Percentiles rank a stretch among this genome's conserved stretches.
Evolutionary conservation across 2,888 invertebrate species (phyloP).

Genomic region (Lasius platythorax): DNA sequence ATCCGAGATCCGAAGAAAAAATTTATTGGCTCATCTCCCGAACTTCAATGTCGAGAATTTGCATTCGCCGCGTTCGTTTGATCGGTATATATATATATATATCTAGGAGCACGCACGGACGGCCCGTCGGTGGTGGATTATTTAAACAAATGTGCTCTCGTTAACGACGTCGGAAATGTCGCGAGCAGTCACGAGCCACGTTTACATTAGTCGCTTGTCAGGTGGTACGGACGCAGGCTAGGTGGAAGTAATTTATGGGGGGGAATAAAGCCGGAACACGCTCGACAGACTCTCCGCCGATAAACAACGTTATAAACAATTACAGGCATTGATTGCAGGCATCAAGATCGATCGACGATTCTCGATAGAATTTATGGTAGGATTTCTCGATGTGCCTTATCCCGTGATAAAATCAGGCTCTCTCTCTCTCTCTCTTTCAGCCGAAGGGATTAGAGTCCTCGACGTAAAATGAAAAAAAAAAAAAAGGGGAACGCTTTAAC

Average conservation of each 20-base stretch:
- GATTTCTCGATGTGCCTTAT: slow-evolving; percentile 8
- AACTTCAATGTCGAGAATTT: background rate
- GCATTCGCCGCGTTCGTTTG: background rate
- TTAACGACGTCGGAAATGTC: slow-evolving; percentile 60
- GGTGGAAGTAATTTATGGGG: slow-evolving; percentile 59
- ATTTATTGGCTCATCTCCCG: background rate
- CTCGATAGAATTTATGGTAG: slow-evolving; percentile 12
- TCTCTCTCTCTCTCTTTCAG: background rate
- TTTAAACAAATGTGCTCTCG: slow-evolving; percentile 67
- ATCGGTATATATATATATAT: background rate
- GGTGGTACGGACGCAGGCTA: slow-evolving; percentile 60
- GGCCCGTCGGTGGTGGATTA: slow-evolving; percentile 51
- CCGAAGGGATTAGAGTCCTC: background rate
- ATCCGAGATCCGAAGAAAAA: background rate
- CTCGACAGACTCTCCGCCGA: slow-evolving; percentile 57
- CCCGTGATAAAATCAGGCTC: background rate
- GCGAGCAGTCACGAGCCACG: slow-evolving; percentile 58
- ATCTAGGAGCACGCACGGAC: slow-evolving; percentile 6
- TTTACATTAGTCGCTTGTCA: slow-evolving; percentile 75
- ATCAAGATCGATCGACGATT: slow-evolving; percentile 47
- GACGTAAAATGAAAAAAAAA: background rate
- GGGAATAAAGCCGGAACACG: slow-evolving; percentile 61
- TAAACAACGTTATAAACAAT: slow-evolving; percentile 75
- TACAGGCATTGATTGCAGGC: slow-evolving; percentile 62
- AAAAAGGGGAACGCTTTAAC: background rate